phyloP scores from a whole-genome alignment of 2,888 invertebrate genomes.

The Xestia ashworthii region DNA sequence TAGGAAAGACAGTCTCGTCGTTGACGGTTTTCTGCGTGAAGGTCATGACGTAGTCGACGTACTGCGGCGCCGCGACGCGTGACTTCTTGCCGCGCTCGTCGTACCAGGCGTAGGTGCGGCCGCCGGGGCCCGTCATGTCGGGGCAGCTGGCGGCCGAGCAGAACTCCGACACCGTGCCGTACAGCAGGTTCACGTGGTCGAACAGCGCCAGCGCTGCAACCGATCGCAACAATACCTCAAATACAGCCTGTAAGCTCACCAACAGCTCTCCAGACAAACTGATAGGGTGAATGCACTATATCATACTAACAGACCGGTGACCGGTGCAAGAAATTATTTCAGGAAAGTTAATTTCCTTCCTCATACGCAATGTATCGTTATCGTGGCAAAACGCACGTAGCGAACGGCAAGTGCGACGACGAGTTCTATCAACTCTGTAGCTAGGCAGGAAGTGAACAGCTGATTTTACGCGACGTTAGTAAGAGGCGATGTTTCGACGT shows the following conservation, averaged over 20 bases:
- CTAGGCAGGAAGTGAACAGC: no score
- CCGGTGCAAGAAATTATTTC: no score
- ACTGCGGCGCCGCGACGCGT: constrained; percentile 99
- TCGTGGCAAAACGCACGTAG: no score
- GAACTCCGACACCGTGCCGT: constrained; percentile 99
- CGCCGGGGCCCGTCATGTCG: constrained; percentile 99
- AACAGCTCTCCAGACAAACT: no score
- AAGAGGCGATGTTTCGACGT: no score
- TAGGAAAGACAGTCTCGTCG: constrained; percentile 99
- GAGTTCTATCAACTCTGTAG: no score
- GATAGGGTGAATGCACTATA: no score
- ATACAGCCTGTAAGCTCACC: background rate
- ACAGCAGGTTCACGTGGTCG: constrained; percentile 99
- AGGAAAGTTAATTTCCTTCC: no score
- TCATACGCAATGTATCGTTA: no score
- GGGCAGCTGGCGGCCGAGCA: constrained; percentile 99
- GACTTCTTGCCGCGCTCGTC: constrained; percentile 99
- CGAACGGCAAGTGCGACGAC: no score
- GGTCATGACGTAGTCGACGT: constrained; percentile 99
- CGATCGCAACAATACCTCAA: constrained; percentile 11
- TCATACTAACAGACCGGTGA: no score
- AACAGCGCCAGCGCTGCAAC: constrained; percentile 98
- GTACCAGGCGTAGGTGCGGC: constrained; percentile 99
- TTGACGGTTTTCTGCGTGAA: constrained; percentile 99
- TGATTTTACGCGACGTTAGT: no score